Evolutionary conservation across 2,888 invertebrate genomes (phyloP), one percentile per base, ranked within the genome.

Genomic region (Diarsia dahlii): DNA sequence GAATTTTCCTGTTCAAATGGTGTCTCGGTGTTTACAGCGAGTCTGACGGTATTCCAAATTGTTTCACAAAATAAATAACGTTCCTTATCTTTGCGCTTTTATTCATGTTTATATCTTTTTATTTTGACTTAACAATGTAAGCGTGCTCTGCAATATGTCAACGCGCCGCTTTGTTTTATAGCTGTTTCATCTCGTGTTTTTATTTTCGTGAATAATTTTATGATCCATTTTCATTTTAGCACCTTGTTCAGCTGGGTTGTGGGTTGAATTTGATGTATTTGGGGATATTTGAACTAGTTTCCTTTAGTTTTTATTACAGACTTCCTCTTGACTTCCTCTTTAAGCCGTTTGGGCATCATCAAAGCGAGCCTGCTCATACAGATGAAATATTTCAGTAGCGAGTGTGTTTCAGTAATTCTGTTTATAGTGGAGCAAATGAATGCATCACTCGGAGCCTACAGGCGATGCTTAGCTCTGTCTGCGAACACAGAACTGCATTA

Each of bases 21-120:
- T 74, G 80, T 69, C 66, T 66, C 76, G 73, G 75, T 78, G 77
- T 81, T 71, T 75, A 78, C 78, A 75, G 74, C 65, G 71, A 76
- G 62, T 46, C 70, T 52, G 75, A 52, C 74, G 69, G 75, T 77
- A 78, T 78, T 82, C 86, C 79, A 90, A 91, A 92, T 91, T 91
- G 90, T 91, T 90, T 90, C 88, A 67, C 80, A 88, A 88, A 91
- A 90, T 91, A 91, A 92, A 91, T 91, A 91, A 89, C 86, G 86
- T 88, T 84, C 82, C 87, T 89, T 91, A 91, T 90, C 90, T 90
- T 87, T 85, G 80, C 82, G 84, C 85, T 89, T 89, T 89, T 88
- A 89, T 90, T 87, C 87, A 80, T 84, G 85, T 85, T 89, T 84
- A 83, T 89, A 83, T 88, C 86, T 88, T 92, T 89, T 90, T 90